Conservation (phyloP, 1,140 invertebrate genomes). For the Ceratitis capitata region DNA sequence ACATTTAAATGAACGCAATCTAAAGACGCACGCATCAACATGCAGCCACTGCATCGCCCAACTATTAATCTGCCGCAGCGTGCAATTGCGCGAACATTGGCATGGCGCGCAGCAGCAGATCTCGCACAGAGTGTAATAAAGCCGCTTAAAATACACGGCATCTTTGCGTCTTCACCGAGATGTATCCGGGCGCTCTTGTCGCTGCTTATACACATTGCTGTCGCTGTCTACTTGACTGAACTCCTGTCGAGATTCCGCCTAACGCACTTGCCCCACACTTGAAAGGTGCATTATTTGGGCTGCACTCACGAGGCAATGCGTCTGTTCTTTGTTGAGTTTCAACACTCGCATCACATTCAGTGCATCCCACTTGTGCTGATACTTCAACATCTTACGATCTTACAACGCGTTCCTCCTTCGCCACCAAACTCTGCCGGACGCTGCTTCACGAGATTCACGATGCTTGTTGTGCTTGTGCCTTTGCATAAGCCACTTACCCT, state of each 20-base stretch:
- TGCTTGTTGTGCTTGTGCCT: background rate
- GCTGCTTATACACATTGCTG: background rate
- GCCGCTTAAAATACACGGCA: background rate
- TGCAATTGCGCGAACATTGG: background rate
- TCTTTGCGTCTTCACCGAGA: background rate
- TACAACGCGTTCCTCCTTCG: background rate
- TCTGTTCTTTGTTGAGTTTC: too few relatives aligned
- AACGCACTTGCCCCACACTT: background rate
- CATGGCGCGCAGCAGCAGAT: background rate
- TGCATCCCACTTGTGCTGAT: background rate
- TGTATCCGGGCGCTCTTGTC: background rate
- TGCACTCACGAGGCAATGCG: too few relatives aligned
- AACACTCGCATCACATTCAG: too few relatives aligned
- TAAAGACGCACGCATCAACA: background rate
- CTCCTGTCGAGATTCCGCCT: background rate
- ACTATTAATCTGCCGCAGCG: background rate
- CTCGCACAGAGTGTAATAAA: background rate
- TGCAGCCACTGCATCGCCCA: background rate
- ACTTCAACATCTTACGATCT: background rate
- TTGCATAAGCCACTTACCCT: background rate
- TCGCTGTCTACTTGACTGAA: background rate
- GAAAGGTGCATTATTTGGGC: too few relatives aligned
- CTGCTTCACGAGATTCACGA: background rate
- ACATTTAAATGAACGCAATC: conserved; percentile 8
- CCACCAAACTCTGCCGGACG: background rate